Evolutionary conservation across 2,888 invertebrate genomes (phyloP).

Genomic region (Fissipunctia ypsillon): DNA sequence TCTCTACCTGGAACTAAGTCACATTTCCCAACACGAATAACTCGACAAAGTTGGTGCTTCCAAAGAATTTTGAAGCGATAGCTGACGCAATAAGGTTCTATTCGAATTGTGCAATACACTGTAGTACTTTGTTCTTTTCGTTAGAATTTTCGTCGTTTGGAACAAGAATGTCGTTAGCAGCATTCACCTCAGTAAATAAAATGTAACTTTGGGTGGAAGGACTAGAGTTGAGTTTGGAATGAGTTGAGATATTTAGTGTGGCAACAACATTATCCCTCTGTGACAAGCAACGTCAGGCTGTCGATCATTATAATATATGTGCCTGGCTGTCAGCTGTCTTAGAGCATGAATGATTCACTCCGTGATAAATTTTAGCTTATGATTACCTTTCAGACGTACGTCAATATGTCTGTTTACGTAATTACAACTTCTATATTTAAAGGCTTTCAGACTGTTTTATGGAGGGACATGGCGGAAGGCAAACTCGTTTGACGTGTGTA

Average conservation of each 20-base stretch:
- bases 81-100: slow-evolving; percentile 75
- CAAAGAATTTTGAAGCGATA: slow-evolving; percentile 76
- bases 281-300: slow-evolving; percentile 90
- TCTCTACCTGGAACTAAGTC: slow-evolving; percentile 73
- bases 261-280: slow-evolving; percentile 90
- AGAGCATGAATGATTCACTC: slow-evolving; percentile 90
- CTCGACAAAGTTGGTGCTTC: slow-evolving; percentile 73
- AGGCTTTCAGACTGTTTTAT: slow-evolving; percentile 83
- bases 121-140: slow-evolving; percentile 87
- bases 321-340: slow-evolving; percentile 90
- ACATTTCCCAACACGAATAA: slow-evolving; percentile 80
- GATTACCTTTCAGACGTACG: slow-evolving; percentile 90
- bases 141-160: slow-evolving; percentile 79
- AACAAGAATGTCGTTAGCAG: slow-evolving; percentile 76
- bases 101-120: slow-evolving; percentile 73
- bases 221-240: slow-evolving; percentile 66
- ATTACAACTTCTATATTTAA: slow-evolving; percentile 85
- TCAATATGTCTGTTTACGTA: slow-evolving; percentile 90
- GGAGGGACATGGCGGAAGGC: slow-evolving; percentile 82
- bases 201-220: slow-evolving; percentile 53
- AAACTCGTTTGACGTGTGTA: slow-evolving; percentile 78
- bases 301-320: slow-evolving; percentile 91
- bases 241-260: slow-evolving; percentile 73
- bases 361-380: slow-evolving; percentile 90
- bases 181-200: slow-evolving; percentile 47